Percentiles rank a stretch among this genome's conserved stretches.
These are phyloP conservation scores for Canis aureus DNA, from an alignment of 2,113 vertebrate genomes.

Conservation along the genomic window DNA sequence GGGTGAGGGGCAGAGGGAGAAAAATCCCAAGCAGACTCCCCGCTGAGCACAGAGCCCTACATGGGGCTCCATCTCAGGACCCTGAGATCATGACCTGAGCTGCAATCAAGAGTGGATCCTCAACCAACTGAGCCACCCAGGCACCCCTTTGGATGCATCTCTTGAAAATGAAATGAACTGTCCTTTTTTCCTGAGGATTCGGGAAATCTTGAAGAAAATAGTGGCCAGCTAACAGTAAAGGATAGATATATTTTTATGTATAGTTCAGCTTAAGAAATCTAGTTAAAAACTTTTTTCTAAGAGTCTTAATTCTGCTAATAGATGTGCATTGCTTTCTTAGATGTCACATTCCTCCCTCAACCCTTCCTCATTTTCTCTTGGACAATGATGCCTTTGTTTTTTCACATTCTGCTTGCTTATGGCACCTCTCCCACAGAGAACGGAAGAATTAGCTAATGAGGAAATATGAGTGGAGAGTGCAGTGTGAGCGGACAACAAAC, in stretches of 20 bases:
- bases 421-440: not conserved
- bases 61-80: not conserved
- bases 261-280: slow-evolving; percentile 44
- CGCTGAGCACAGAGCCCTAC: not conserved
- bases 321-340: not conserved
- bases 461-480: not conserved
- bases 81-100: not conserved
- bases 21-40: not conserved
- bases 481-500: not conserved
- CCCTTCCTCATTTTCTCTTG: not conserved
- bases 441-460: not conserved
- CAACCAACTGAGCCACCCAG: not conserved
- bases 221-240: not conserved
- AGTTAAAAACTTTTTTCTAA: slow-evolving; percentile 7
- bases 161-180: slow-evolving; percentile 50
- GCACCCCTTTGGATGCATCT: not conserved
- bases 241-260: slow-evolving; percentile 53
- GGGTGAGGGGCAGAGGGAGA: not conserved
- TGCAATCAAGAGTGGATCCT: not conserved
- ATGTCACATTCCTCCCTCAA: not conserved
- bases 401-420: not conserved
- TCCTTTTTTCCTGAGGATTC: slow-evolving; percentile 17
- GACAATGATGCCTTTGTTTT: not conserved
- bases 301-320: slow-evolving; percentile 27
- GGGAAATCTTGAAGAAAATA: slow-evolving; percentile 62